These are phyloP conservation scores for Hystrix brachyura DNA, from an alignment of 2,113 vertebrate species.

Conservation along the genomic window DNA sequence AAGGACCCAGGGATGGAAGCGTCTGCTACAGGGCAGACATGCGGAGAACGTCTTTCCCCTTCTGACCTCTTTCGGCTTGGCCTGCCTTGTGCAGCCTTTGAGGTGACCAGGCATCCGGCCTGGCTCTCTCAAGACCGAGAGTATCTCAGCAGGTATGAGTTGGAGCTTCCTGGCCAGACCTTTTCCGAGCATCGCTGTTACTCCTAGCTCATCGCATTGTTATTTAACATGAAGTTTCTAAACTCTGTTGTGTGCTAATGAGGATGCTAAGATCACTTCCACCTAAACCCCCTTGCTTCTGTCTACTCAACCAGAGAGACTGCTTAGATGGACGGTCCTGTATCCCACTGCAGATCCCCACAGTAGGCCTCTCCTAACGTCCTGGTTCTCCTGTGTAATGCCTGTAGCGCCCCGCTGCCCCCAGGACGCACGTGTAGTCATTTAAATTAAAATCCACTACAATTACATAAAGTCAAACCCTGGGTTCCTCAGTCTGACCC, in stretches of 20 bases:
- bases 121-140: background rate
- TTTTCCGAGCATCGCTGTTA: background rate
- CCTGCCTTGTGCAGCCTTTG: background rate
- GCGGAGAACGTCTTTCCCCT: background rate
- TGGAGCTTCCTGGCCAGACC: background rate
- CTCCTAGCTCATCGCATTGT: background rate
- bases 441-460: background rate
- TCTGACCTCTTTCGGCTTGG: background rate
- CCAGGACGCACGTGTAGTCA: background rate
- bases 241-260: background rate
- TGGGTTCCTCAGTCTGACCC: background rate
- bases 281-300: background rate
- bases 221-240: background rate
- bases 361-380: background rate
- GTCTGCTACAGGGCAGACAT: too few species aligned
- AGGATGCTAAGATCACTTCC: background rate
- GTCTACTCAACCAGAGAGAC: background rate
- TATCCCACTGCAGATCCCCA: background rate
- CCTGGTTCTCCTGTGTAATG: background rate
- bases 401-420: background rate
- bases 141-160: background rate
- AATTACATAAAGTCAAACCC: background rate
- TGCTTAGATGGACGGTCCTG: background rate
- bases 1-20: background rate
- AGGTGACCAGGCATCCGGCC: background rate